A percentile compares a stretch with the other conserved stretches of the same genome.
Evolutionary conservation across 1,140 invertebrate genomes (phyloP).

Genomic region (Patella vulgata): DNA sequence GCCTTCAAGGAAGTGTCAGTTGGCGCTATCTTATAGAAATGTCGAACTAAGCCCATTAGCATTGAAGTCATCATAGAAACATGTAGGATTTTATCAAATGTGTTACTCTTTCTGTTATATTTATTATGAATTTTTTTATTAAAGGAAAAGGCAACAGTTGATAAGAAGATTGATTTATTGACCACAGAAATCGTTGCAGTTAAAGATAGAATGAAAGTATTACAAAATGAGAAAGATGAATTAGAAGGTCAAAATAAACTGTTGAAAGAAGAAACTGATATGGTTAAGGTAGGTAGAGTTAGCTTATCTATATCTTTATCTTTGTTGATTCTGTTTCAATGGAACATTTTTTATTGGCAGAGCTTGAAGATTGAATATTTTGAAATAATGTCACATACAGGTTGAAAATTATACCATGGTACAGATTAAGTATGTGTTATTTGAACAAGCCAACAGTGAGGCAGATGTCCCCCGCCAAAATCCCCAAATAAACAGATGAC

Average conservation of each 20-base stretch:
- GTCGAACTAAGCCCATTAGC: constrained; percentile 17
- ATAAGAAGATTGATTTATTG: constrained; percentile 29
- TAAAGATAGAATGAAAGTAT: constrained; percentile 35
- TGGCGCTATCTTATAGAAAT: constrained; percentile 28
- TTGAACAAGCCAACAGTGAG: too few relatives aligned
- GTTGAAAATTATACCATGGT: too few relatives aligned
- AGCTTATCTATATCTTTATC: neutral
- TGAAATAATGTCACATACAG: too few relatives aligned
- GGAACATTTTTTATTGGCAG: neutral
- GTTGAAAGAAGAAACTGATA: constrained; percentile 52
- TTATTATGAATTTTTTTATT: constrained; percentile 39
- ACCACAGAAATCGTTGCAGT: constrained; percentile 35
- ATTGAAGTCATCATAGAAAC: constrained; percentile 19
- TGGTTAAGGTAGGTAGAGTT: constrained; percentile 48
- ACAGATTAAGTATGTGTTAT: too few relatives aligned
- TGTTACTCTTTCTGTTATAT: constrained; percentile 40
- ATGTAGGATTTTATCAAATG: constrained; percentile 18
- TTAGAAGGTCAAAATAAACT: constrained; percentile 47
- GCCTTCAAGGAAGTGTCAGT: constrained; percentile 32
- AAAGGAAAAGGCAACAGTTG: constrained; percentile 33
- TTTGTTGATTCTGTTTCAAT: neutral
- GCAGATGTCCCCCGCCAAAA: too few relatives aligned
- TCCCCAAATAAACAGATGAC: too few relatives aligned
- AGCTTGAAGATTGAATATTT: too few relatives aligned
- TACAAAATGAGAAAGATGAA: constrained; percentile 55